Base-by-base conservation (phyloP, 2,888 invertebrate species). In the Phrixothrix hirtus region DNA sequence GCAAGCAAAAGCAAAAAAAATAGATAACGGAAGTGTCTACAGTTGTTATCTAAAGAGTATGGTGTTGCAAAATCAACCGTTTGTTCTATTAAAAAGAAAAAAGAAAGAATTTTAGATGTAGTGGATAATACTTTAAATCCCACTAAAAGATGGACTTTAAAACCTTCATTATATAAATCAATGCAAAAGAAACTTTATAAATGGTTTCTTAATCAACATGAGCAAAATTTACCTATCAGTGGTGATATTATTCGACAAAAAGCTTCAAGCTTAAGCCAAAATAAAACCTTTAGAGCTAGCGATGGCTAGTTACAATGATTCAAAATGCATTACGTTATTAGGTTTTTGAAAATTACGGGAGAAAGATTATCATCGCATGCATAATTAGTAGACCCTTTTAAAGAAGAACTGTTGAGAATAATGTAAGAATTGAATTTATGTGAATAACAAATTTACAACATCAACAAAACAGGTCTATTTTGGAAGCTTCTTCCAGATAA, bases 401-500 rank as follows among this genome's bases (percentile, higher is more conserved):
- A 41, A 55, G 37, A 43, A 35, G 29, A 27, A 27, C 29, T 55
- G 13, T 17, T n/a, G 14, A 13, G 25, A 17, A 13, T 17, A 11
- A 47, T 55, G 6, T 25, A 47, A 34, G 25, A 52, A 16, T 25
- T 35, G 35, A 43, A 37, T 38, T 34, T 50, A 16, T 54, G 11
- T 16, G 34, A 35, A 30, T 7, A 52, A 14, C 56, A 60, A 44
- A 17, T 60, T 7, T 58, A 52, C 26, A 60, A 60, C 44, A 56
- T 56, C 9, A 50, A 59, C 37, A 58, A 62, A 31, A 53, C 56
- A 7, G 52, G 55, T 7, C 43, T 61, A 32, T 56, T 45, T 42
- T 61, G 59, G 55, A 47, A 53, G 46, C 30, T 61, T 6, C 30
- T 61, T 14, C 61, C 59, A 21, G 45, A 44, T 12, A 59, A 58